Percentiles rank a stretch among this genome's conserved stretches.
Evolutionary conservation across 2,797 vertebrate species (phyloP).

Genomic region (Netta rufina): DNA sequence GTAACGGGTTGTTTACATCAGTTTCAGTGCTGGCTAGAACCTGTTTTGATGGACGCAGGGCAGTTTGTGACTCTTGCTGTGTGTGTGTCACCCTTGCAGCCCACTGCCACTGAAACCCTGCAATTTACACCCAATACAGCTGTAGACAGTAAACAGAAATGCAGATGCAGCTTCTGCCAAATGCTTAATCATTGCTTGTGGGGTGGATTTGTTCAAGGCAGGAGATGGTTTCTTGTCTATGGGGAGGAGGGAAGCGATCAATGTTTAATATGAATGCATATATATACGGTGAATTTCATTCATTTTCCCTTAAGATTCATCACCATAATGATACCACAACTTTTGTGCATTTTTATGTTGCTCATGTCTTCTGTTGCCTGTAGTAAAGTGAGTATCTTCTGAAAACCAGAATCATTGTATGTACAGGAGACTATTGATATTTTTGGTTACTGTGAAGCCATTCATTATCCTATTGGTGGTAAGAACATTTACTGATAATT

Average conservation of each 20-base stretch:
- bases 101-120: background rate
- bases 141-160: background rate
- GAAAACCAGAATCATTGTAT: background rate
- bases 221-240: background rate
- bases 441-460: background rate
- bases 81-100: accelerated
- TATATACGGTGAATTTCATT: conserved; percentile 8
- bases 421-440: background rate
- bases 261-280: background rate
- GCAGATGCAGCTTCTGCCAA: background rate
- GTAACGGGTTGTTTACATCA: background rate
- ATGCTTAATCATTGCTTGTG: background rate
- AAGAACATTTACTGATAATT: background rate
- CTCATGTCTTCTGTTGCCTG: background rate
- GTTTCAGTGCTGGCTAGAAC: background rate
- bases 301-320: conserved; percentile 7
- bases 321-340: background rate
- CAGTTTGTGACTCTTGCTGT: accelerated
- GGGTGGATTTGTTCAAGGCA: background rate
- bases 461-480: background rate
- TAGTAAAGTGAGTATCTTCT: conserved; percentile 12
- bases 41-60: background rate
- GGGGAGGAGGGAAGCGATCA: background rate
- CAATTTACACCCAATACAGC: background rate
- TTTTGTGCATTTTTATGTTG: background rate